Conservation (phyloP, 2,113 vertebrate species). For the Ammospiza caudacuta region DNA sequence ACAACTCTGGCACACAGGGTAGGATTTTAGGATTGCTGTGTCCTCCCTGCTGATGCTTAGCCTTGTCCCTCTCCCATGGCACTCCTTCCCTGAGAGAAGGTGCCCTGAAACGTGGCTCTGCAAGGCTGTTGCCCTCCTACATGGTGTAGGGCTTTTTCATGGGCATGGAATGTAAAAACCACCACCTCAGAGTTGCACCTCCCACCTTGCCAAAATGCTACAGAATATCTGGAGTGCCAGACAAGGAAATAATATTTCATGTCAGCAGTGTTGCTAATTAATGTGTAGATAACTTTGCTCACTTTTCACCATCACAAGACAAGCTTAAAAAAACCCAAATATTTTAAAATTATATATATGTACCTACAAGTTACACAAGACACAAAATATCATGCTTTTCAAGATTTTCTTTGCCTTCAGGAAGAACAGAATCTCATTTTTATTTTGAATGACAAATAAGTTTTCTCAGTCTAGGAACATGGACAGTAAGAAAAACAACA, state of each 20-base stretch:
- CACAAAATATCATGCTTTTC: not conserved
- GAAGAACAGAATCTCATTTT: conserved; percentile 15
- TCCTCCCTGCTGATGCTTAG: not conserved
- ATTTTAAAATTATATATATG: not conserved
- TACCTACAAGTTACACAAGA: not conserved
- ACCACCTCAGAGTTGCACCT: not conserved
- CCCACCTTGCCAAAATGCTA: not conserved
- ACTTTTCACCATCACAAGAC: not conserved
- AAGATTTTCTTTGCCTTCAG: not conserved
- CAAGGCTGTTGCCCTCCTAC: not conserved
- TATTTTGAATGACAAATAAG: conserved; percentile 8
- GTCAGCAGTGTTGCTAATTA: conserved; percentile 8
- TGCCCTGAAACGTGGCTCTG: not conserved
- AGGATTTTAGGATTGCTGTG: not conserved
- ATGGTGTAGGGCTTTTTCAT: not conserved
- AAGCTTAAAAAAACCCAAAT: not conserved
- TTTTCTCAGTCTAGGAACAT: conserved; percentile 27
- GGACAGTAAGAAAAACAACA: conserved; percentile 43
- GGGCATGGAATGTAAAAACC: not conserved
- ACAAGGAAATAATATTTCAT: conserved; percentile 6
- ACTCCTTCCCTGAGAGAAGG: not conserved
- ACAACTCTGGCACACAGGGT: accelerated
- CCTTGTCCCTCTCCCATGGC: not conserved
- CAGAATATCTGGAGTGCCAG: not conserved
- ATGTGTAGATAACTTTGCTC: not conserved